Evolutionary conservation across 1,140 invertebrate genomes (phyloP), one percentile per base, ranked within the genome.

Genomic region (Lutraria rhynchaena): DNA sequence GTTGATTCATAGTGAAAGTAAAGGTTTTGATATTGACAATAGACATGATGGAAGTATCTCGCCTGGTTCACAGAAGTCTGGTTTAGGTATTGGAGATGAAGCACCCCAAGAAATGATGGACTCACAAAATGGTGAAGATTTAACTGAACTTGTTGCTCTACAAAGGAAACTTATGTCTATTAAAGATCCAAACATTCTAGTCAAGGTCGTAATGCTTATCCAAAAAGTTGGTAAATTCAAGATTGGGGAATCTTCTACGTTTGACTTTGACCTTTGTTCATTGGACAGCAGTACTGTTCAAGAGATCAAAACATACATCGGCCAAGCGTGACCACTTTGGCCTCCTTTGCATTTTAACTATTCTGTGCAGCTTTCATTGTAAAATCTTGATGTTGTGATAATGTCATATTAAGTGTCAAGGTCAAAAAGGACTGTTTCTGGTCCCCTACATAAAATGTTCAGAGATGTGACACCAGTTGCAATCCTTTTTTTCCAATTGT

Each of bases 231-330:
- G 78, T 0, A 71, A 81, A 33, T 81, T 81, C 53, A 60, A 63
- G 9, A 46, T 81, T 0, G 53, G 37, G 3, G 74, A 77, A n/a
- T 7, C 15, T 33, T 63, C 67, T 9, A 63, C 78, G n/a, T 81
- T 81, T 81, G 78, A 81, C 37, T 81, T 81, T 51, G 78, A 81
- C 44, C 78, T 81, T 5, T 81, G 67, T 63, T 41, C 78, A 19
- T 33, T 81, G 11, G 78, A 81, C 24, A 78, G 76, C 65, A 31
- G 22, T 7, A 78, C 76, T 44, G 63, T 78, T 1, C 63, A 69
- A 29, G n/a, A 78, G 44, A 78, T 78, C 17, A 22, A 37, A 17
- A 51, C 19, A 9, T 78, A 31, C 27, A 41, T 41, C 15, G 37
- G 37, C 5, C 37, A 41, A 41, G 37, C 37, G 15, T 41, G 15